Conservation (phyloP, 2,888 invertebrate genomes). For the Lasioglossum morio region DNA sequence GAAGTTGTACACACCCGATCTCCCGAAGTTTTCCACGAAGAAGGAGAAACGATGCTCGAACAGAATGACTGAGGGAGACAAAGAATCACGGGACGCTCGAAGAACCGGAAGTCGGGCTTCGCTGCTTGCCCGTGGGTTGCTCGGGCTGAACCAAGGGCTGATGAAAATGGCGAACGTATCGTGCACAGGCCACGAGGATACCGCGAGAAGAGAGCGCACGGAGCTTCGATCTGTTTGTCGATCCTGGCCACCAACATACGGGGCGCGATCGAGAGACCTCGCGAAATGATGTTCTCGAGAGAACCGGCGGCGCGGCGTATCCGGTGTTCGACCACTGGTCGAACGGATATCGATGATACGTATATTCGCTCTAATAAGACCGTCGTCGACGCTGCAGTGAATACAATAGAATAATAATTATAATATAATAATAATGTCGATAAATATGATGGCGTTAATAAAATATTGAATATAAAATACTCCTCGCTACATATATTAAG, state of each 20-base stretch:
- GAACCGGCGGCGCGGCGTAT: neutral
- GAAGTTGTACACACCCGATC: neutral
- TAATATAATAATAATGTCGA: slow-evolving; percentile 67
- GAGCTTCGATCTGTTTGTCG: slow-evolving; percentile 20
- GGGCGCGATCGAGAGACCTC: slow-evolving; percentile 13
- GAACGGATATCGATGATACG: slow-evolving; percentile 23
- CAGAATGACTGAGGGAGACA: neutral
- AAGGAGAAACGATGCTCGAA: neutral
- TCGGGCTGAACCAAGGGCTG: neutral
- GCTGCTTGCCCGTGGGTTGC: neutral
- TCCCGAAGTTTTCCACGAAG: neutral
- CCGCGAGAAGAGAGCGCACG: slow-evolving; percentile 26
- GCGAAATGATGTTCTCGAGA: slow-evolving; percentile 11
- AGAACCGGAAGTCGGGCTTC: slow-evolving; percentile 5
- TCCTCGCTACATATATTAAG: slow-evolving; percentile 80
- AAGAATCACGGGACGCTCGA: neutral
- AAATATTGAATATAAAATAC: slow-evolving; percentile 80
- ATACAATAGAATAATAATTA: slow-evolving; percentile 56
- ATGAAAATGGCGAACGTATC: slow-evolving; percentile 4
- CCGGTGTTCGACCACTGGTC: slow-evolving; percentile 3
- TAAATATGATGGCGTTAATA: slow-evolving; percentile 71
- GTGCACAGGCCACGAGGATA: slow-evolving; percentile 12
- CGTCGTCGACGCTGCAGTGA: slow-evolving; percentile 29
- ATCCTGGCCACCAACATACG: slow-evolving; percentile 9
- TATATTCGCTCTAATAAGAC: slow-evolving; percentile 7